Evolutionary conservation across 2,113 vertebrate genomes (phyloP).

Genomic region (Tupaia chinensis): DNA sequence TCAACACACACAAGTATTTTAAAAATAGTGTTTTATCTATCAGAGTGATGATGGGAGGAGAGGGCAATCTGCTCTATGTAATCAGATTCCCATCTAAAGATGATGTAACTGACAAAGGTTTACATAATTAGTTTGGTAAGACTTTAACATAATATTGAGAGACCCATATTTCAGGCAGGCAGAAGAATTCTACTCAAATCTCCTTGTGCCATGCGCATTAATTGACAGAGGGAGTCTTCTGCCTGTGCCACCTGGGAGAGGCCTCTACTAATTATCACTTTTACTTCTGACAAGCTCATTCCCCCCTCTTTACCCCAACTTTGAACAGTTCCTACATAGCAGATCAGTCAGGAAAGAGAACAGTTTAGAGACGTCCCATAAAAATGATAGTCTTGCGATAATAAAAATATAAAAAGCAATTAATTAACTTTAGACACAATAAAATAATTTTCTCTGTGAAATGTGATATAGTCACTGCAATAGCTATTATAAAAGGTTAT

Average conservation of each 20-base stretch:
- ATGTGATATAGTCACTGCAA: conserved; percentile 59
- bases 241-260: conserved; percentile 73
- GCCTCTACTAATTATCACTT: conserved; percentile 52
- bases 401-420: conserved; percentile 77
- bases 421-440: conserved; percentile 81
- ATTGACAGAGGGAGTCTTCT: conserved; percentile 84
- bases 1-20: conserved; percentile 83
- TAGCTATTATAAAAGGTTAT: conserved; percentile 82
- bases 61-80: conserved; percentile 85
- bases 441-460: conserved; percentile 75
- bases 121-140: conserved; percentile 89
- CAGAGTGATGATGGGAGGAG: conserved; percentile 80
- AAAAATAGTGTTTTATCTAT: conserved; percentile 79
- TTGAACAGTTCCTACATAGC: not conserved
- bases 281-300: conserved; percentile 62
- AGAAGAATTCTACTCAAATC: conserved; percentile 53
- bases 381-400: conserved; percentile 66
- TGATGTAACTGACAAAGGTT: conserved; percentile 85
- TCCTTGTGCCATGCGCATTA: conserved; percentile 77
- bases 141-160: conserved; percentile 79
- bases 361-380: not conserved
- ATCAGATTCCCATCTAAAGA: conserved; percentile 88
- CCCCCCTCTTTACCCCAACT: not conserved
- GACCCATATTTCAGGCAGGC: conserved; percentile 80
- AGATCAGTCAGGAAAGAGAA: conserved; percentile 70